Conservation (phyloP, 2,113 vertebrate species). For the Megaceryle torquata region DNA sequence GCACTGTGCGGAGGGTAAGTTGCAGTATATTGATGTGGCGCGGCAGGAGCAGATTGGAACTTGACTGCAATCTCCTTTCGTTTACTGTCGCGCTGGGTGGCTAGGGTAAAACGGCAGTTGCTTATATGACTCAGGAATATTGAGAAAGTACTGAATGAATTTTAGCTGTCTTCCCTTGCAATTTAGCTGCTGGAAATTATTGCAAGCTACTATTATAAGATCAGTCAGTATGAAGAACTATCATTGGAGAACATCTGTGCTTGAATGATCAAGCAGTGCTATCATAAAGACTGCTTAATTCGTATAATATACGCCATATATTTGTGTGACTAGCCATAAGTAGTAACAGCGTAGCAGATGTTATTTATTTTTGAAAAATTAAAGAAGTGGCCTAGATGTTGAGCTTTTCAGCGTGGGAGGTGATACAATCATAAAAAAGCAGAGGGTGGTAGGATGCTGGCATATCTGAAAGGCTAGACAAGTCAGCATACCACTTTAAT, state of each 20-base stretch:
- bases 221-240: not conserved
- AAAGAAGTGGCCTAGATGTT: not conserved
- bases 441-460: not conserved
- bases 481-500: slow-evolving; percentile 4
- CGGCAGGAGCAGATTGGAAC: not conserved
- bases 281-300: not conserved
- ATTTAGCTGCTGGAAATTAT: slow-evolving; percentile 48
- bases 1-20: not conserved
- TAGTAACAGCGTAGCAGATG: not conserved
- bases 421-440: not conserved
- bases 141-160: not conserved
- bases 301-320: not conserved
- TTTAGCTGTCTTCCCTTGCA: slow-evolving; percentile 11
- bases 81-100: not conserved
- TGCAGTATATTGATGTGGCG: accelerated
- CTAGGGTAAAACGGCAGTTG: not conserved
- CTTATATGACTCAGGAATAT: not conserved
- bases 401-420: not conserved
- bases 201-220: not conserved
- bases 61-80: not conserved
- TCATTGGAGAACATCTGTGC: not conserved
- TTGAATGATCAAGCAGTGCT: not conserved
- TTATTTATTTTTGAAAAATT: not conserved
- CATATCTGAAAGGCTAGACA: not conserved
- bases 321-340: not conserved